phyloP scores from a whole-genome alignment of 2,797 vertebrate genomes.

The Synaphobranchus kaupii region DNA sequence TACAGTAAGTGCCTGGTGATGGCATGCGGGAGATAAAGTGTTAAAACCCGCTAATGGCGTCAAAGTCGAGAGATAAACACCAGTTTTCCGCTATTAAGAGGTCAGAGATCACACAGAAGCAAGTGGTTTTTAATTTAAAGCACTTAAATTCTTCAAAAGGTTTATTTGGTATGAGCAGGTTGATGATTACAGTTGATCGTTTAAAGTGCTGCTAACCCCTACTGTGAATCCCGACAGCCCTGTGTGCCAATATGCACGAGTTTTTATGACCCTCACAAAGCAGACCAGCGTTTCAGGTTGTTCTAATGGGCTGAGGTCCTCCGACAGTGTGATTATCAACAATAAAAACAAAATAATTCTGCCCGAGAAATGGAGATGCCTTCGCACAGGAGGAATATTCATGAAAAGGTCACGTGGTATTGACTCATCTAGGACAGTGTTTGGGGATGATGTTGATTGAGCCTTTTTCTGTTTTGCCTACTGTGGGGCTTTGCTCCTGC shows the following conservation, averaged over 20 bases:
- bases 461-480: not conserved
- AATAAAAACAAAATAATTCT: not conserved
- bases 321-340: not conserved
- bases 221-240: not conserved
- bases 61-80: not conserved
- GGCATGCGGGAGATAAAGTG: not conserved
- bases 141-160: not conserved
- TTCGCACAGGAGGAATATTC: not conserved
- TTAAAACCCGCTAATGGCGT: not conserved
- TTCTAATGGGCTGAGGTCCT: not conserved
- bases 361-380: not conserved
- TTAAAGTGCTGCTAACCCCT: not conserved
- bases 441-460: not conserved
- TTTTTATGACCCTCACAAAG: not conserved
- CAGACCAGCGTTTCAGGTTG: not conserved
- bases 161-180: not conserved
- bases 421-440: not conserved
- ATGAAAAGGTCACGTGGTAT: not conserved
- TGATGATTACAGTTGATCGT: not conserved
- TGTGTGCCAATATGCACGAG: not conserved
- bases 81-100: not conserved
- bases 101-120: not conserved
- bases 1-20: not conserved
- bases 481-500: not conserved
- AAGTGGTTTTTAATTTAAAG: conserved; percentile 1